Conservation (phyloP, 2,113 vertebrate genomes). For the Sinocyclocheilus grahami region DNA sequence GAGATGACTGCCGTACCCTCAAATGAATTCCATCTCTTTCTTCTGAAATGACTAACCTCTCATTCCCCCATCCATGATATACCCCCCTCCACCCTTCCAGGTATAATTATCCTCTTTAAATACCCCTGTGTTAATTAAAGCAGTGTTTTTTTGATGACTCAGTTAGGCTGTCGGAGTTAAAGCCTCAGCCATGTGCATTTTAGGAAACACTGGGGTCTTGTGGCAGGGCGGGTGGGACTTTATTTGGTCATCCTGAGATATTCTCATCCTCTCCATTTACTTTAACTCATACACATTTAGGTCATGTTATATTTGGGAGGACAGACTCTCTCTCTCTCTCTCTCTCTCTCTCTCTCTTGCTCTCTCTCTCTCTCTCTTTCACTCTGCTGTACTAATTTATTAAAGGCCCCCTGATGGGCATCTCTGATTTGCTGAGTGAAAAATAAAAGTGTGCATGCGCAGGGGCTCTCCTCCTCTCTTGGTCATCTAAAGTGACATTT, state of each 20-base stretch:
- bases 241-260: constrained; percentile 60
- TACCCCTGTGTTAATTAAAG: constrained; percentile 69
- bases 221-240: constrained; percentile 40
- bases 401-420: constrained; percentile 4
- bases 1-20: not conserved
- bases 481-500: not conserved
- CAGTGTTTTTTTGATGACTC: constrained; percentile 70
- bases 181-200: constrained; percentile 22
- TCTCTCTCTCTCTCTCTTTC: not conserved
- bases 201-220: constrained; percentile 8
- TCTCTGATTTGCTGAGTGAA: constrained; percentile 26
- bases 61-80: constrained; percentile 36
- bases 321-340: not conserved
- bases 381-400: constrained; percentile 9
- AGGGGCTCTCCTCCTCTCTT: not conserved
- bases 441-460: not conserved
- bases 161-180: constrained; percentile 57
- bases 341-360: not conserved
- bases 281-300: constrained; percentile 70
- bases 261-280: constrained; percentile 69
- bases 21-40: not conserved
- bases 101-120: constrained; percentile 71
- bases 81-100: constrained; percentile 51
- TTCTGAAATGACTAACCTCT: not conserved
- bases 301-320: constrained; percentile 51